Base-by-base conservation (phyloP, 2,888 invertebrate genomes). In the Mythimna vitellina region DNA sequence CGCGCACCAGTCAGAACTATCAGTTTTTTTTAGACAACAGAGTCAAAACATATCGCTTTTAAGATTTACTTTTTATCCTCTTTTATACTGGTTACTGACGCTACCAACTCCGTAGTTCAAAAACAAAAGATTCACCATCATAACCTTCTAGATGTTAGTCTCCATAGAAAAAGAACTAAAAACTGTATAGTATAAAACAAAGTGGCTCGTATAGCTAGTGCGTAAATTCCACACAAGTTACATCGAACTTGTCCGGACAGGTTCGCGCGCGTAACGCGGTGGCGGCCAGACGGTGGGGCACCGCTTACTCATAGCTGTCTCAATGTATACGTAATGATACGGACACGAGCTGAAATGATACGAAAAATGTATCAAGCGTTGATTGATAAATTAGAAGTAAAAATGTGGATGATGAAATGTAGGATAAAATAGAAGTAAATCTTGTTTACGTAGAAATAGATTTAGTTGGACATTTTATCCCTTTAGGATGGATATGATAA, bases 251-350 rank as follows among this genome's bases (percentile, higher is more conserved):
- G 80, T 76, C 82, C 73, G 84, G 89, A 92, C 93, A 78, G 91
- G 92, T 92, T 92, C 85, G 64, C 73, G 60, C 66, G 91, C 90
- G 93, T 93, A 93, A 92, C 90, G 85, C 91, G 86, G 93, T 89
- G 87, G 92, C 89, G 38, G 76, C 77, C 89, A 91, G 92, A 92
- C 92, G 70, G 91, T 90, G 85, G 82, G 92, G 91, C 90, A 85
- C 88, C 88, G 82, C 84, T 90, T 91, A 92, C 88, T 91, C 91
- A 92, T 89, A 87, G 88, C 86, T 79, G 85, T 86, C 82, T 80
- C 76, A 81, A 84, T 82, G 76, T 74, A 85, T 83, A 84, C 81
- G 82, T 86, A 83, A 83, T 83, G 79, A 85, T 82, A 79, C 53
- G 74, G 78, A 77, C 72, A 81, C 75, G 61, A 65, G 73, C 57